Evolutionary conservation across 1,140 invertebrate genomes (phyloP).

Genomic region (Drosophila pseudoananassae): DNA sequence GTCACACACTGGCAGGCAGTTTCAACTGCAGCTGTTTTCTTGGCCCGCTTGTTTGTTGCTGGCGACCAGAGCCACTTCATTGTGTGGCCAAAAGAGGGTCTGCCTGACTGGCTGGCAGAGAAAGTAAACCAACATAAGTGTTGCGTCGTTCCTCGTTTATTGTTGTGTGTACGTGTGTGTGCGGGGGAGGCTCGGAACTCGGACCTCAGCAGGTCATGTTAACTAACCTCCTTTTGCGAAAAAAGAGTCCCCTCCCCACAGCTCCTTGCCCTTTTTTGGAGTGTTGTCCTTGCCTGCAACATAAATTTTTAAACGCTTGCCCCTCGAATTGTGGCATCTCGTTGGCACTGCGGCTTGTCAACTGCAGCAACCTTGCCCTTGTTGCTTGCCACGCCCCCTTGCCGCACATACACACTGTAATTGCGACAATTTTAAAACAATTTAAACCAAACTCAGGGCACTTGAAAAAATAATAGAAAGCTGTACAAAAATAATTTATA

Average conservation of each 20-base stretch:
- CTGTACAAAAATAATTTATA: no score
- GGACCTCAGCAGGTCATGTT: conserved; percentile 56
- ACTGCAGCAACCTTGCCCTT: conserved; percentile 79
- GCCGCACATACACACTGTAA: conserved; percentile 4
- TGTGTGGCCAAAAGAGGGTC: conserved; percentile 40
- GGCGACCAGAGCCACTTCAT: conserved; percentile 62
- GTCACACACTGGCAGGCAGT: conserved; percentile 30
- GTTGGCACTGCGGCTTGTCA: conserved; percentile 58
- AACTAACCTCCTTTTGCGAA: conserved; percentile 55
- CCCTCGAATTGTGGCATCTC: conserved; percentile 5
- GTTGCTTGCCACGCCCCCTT: conserved; percentile 51
- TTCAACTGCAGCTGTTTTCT: conserved; percentile 39
- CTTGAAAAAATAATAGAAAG: not conserved
- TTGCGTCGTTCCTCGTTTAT: conserved; percentile 76
- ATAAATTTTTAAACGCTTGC: conserved; percentile 70
- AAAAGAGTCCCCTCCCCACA: not conserved
- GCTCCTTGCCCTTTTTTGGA: conserved; percentile 5
- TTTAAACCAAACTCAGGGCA: conserved; percentile 38
- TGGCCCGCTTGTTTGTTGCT: conserved; percentile 16
- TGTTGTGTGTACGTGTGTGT: conserved; percentile 47
- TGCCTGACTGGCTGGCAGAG: not conserved
- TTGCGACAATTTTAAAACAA: conserved; percentile 51
- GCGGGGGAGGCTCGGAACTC: no score
- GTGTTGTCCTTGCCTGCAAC: conserved; percentile 65
- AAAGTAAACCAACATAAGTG: conserved; percentile 80